Evolutionary conservation across 2,888 invertebrate genomes (phyloP).

Genomic region (Apantesis nais): DNA sequence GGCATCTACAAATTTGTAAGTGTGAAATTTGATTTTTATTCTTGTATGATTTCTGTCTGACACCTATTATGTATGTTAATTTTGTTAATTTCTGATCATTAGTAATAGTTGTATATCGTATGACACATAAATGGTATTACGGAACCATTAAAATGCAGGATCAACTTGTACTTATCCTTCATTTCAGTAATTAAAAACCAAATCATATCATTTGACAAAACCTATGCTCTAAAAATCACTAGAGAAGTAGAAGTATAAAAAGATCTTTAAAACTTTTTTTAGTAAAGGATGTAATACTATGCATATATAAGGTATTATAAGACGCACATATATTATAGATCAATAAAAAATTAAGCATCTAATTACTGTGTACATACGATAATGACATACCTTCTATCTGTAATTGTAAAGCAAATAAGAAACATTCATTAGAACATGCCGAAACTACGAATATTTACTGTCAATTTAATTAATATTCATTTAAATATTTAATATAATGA

Average conservation of each 20-base stretch:
- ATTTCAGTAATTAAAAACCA: no score
- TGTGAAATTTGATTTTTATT: slow-evolving; percentile 7
- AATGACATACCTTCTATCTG: neutral
- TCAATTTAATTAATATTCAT: no score
- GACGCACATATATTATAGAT: neutral
- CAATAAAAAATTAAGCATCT: slow-evolving; percentile 5
- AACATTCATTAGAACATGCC: neutral
- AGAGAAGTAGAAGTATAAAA: neutral
- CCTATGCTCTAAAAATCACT: neutral
- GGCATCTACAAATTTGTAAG: neutral
- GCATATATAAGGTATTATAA: neutral
- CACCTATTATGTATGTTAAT: no score
- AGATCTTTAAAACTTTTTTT: neutral
- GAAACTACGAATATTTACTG: neutral
- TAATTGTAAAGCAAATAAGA: slow-evolving; percentile 5
- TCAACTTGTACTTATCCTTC: no score
- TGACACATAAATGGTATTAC: no score
- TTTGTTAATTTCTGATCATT: no score
- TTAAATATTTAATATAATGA: neutral
- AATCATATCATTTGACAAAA: neutral
- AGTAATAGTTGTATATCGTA: no score
- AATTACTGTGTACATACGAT: slow-evolving; percentile 4
- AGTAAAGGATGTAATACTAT: neutral
- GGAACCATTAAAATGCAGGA: no score
- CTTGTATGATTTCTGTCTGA: no score